A percentile compares a stretch with the other conserved stretches of the same genome.
Evolutionary conservation across 2,113 vertebrate species (phyloP).

Genomic region (Archilochus colubris): DNA sequence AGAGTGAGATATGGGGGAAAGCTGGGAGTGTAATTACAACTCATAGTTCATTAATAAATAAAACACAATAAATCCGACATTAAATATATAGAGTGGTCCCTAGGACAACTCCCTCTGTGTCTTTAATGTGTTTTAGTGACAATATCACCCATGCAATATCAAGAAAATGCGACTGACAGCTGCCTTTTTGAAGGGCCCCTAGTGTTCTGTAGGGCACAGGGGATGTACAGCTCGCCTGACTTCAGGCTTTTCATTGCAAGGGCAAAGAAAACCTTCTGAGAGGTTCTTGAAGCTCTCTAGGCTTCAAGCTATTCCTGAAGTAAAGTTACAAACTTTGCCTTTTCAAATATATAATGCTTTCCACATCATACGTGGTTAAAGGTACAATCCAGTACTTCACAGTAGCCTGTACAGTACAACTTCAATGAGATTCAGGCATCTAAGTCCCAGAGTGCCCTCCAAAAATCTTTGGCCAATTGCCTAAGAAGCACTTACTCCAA

Average conservation of each 20-base stretch:
- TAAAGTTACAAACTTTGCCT: neutral
- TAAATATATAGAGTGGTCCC: neutral
- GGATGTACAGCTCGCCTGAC: neutral
- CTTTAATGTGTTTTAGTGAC: neutral
- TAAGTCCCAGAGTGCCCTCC: neutral
- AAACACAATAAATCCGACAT: neutral
- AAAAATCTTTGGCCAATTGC: conserved; percentile 37
- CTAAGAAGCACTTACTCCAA: conserved; percentile 30
- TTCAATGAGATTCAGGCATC: neutral
- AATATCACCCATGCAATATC: neutral
- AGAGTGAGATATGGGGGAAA: neutral
- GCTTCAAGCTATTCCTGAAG: neutral
- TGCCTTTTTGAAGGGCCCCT: neutral
- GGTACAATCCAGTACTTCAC: neutral
- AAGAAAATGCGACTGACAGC: neutral
- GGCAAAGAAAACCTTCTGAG: neutral
- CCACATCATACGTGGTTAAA: neutral
- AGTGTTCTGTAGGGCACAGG: neutral
- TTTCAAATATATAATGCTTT: neutral
- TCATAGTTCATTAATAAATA: neutral
- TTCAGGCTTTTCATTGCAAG: neutral
- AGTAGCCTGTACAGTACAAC: neutral
- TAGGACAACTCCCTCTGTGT: neutral
- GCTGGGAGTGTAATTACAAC: neutral
- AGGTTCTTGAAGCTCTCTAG: neutral